Evolutionary conservation across 2,888 invertebrate species (phyloP), one percentile per base, ranked within the genome.

Genomic region (Lagria hirta): DNA sequence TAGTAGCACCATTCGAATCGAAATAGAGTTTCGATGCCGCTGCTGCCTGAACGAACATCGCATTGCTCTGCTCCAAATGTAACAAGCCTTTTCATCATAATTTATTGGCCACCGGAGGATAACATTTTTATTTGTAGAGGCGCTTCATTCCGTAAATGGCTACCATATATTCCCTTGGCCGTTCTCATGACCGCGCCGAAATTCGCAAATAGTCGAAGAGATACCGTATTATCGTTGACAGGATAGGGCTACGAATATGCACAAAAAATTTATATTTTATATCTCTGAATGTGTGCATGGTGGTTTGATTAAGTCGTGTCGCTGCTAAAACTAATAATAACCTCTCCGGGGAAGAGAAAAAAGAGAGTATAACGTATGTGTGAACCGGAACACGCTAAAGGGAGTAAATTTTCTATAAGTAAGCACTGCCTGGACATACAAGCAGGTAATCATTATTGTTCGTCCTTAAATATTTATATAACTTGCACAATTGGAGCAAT

Each of bases 51-150:
- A 43, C 43, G 40, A n/a, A n/a, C n/a, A n/a, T n/a, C n/a, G n/a
- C n/a, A n/a, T n/a, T n/a, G 44, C 32, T 20, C 21, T 22, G 36
- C 36, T 33, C 26, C 36, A 52, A 56, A 57, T 54, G 62, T 62
- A 64, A 65, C 64, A 65, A 63, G 64, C 61, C 58, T 61, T 60
- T 63, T 56, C 60, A 62, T 65, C 58, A 61, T 65, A 64, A 64
- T 64, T 65, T 66, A 66, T 63, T 42, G 64, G 52, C 49, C 66
- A 57, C 64, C 37, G 47, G 64, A 61, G 66, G 59, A 61, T 63
- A 64, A 65, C 64, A 65, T 65, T 65, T 66, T 66, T 66, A 66
- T 66, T 66, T 62, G 64, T 58, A 60, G 62, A 61, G 56, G 55
- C 62, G 64, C 60, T 60, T 65, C 64, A 59, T 62, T 61, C 60